These are phyloP conservation scores for Phalanger gymnotis DNA, from an alignment of 2,797 vertebrate genomes.

Conservation along the genomic window DNA sequence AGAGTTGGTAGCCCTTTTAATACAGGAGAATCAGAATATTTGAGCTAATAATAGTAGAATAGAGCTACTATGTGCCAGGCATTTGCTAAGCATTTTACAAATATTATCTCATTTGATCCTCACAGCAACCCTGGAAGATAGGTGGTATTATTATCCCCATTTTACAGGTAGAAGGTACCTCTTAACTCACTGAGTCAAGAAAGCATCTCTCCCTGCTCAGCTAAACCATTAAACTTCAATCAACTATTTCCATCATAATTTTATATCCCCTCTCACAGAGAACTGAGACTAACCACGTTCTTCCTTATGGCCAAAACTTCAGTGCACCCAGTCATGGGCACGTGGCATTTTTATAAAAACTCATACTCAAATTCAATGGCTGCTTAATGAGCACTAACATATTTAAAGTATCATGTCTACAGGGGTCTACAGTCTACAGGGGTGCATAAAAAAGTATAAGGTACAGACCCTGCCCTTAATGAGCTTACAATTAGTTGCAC, in stretches of 20 bases:
- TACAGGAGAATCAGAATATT: background rate
- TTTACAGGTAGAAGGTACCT: background rate
- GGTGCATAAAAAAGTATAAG: conserved; percentile 26
- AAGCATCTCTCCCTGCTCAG: background rate
- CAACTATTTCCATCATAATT: background rate
- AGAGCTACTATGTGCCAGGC: background rate
- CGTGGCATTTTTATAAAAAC: background rate
- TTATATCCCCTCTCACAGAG: background rate
- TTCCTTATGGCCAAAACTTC: background rate
- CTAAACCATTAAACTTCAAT: background rate
- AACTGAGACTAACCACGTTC: background rate
- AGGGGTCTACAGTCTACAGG: too few relatives aligned
- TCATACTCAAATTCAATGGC: conserved; percentile 32
- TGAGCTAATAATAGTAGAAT: background rate
- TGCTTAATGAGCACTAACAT: conserved; percentile 33
- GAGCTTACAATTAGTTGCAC: background rate
- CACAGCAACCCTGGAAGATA: background rate
- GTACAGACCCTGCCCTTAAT: background rate
- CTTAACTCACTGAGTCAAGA: background rate
- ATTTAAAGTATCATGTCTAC: background rate
- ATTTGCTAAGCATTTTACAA: background rate
- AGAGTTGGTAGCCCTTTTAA: conserved; percentile 33
- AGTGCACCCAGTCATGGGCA: background rate
- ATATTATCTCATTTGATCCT: background rate
- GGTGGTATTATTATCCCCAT: background rate